phyloP scores from a whole-genome alignment of 2,113 vertebrate species.

The Tragelaphus imberbis region DNA sequence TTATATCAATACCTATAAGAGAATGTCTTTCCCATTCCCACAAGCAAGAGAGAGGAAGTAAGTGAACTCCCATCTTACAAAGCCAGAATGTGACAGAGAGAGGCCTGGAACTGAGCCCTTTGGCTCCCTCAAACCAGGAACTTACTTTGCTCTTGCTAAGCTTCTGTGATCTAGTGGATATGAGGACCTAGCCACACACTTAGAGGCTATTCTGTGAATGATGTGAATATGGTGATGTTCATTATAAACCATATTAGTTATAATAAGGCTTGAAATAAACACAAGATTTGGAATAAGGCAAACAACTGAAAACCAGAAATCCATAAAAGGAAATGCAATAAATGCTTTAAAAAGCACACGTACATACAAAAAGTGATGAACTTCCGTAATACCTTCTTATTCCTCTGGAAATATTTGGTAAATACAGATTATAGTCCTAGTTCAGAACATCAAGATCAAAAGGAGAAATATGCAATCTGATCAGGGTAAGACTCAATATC shows the following conservation, averaged over 20 bases:
- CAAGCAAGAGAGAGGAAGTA: not conserved
- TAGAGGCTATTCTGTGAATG: not conserved
- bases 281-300: not conserved
- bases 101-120: not conserved
- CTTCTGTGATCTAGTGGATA: not conserved
- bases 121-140: rapidly evolving
- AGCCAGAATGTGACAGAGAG: not conserved
- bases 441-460: not conserved
- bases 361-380: not conserved
- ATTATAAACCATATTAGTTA: not conserved
- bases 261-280: not conserved
- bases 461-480: not conserved
- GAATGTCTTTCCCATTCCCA: not conserved
- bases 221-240: not conserved
- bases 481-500: not conserved
- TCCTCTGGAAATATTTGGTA: not conserved
- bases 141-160: not conserved
- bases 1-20: not conserved
- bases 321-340: not conserved
- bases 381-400: not conserved
- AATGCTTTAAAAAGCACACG: not conserved
- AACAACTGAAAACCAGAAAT: not conserved
- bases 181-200: not conserved
- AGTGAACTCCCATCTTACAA: not conserved
- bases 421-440: not conserved